Evolutionary conservation across 1,140 invertebrate species (phyloP), one percentile per base, ranked within the genome.

Genomic region (Chrysoperla carnea): DNA sequence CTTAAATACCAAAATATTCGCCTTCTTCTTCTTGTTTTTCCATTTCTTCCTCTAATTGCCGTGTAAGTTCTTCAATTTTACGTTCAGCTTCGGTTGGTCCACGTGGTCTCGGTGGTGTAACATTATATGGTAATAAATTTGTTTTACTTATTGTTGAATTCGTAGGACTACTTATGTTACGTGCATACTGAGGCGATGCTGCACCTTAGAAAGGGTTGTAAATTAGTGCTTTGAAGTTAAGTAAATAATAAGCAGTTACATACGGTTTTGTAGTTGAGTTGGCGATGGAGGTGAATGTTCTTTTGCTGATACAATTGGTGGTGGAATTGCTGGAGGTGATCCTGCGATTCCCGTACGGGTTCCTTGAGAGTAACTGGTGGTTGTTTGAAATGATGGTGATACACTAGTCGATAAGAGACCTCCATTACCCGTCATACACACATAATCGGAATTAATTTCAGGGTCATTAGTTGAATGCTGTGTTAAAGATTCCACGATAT

Each of bases 1-100:
- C 8, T 14, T 43, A 63, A 68, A 71, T 70, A 91, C 91, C 92
- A 71, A 94, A 95, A 63, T 92, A 95, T 70, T 94, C 90, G 48
- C 88, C 90, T 60, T 91, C 83, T 54, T 89, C 86, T 62, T 89
- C 84, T 50, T 88, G 81, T 52, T 85, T 84, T 57, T 95, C 91
- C 80, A 95, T 86, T 68, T 92, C 87, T 58, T 92, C 86, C 62
- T 93, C 89, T 45, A 93, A 68, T 56, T 91, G 83, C 37, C 84
- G 68, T 3, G 86, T 92, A 37, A 92, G 66, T 54, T 89, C 85
- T 60, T 92, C 87, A 52, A 92, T 83, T 64, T 91, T 91, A 42
- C 80, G 73, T 61, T 93, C 85, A 29, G 87, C 87, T 62, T 91
- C 87, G 39, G 84, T 86, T 9, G 83, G 84, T 2, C 84, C 86